A percentile compares a stretch with the other conserved stretches of the same genome.
phyloP scores from a whole-genome alignment of 64 coral and sea anemone genomes.

The Trachythela sp. region DNA sequence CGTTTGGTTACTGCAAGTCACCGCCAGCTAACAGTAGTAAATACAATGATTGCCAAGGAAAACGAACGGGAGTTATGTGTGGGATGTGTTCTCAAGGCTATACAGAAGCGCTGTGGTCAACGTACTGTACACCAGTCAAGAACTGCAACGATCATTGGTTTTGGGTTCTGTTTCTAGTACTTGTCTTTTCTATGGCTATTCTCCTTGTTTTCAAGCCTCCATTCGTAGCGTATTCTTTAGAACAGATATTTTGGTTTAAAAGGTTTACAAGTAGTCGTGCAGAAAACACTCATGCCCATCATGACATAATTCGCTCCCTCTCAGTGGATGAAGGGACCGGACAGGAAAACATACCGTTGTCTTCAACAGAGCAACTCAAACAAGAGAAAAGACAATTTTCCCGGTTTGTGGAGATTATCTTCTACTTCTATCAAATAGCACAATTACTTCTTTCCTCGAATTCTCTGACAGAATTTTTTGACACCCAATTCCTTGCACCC shows the following conservation, averaged over 20 bases:
- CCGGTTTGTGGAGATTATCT: constrained; percentile 22
- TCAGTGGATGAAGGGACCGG: too few species aligned
- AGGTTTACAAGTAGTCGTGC: not conserved
- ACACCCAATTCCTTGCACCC: not conserved
- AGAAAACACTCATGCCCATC: not conserved
- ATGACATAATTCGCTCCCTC: too few species aligned
- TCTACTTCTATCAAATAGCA: constrained; percentile 42
- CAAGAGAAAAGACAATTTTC: constrained; percentile 22
- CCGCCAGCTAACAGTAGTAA: not conserved
- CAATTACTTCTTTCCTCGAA: constrained; percentile 19
- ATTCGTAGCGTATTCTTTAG: not conserved
- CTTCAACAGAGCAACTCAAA: constrained; percentile 26
- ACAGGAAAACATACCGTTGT: not conserved
- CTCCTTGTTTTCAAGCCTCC: constrained; percentile 29
- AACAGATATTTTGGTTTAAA: constrained; percentile 24
- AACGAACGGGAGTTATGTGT: constrained; percentile 29
- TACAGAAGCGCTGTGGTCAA: constrained; percentile 38
- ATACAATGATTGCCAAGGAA: constrained; percentile 36
- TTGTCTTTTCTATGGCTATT: not conserved
- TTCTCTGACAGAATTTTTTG: not conserved
- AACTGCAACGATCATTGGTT: constrained; percentile 34
- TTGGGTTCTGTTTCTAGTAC: constrained; percentile 20
- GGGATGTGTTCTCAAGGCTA: constrained; percentile 21
- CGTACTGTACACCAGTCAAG: not conserved
- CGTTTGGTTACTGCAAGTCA: not conserved